Base-by-base conservation (phyloP, 2,888 invertebrate genomes). In the Scaptomyza polygonia region DNA sequence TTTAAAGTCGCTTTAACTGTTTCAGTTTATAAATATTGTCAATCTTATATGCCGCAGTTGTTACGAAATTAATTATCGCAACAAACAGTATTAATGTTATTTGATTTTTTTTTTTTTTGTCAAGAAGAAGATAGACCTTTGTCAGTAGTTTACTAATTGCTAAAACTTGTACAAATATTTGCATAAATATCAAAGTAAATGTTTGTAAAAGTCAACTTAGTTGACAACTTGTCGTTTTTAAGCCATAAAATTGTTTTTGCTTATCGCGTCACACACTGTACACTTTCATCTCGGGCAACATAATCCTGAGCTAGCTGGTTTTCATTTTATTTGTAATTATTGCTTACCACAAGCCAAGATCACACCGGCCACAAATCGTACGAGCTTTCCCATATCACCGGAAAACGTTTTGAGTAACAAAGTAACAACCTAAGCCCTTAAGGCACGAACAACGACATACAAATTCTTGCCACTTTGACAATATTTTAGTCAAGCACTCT, bases 341-440 rank as follows among this genome's bases (percentile, higher is more conserved):
- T 48, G 72, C 72, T 72, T 55, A 72, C 72, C 72, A 34, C 40
- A 66, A 34, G 52, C 14, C 58, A 66, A 66, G 42, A 77, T 59
- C 44, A 29, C 30, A 43, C 18, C 21, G 14, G 3, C 18, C 29
- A 34, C 36, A 39, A 16, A n/a, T 9, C 32, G 16, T 16, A 1
- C 30, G 4, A 27, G 39, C 7, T 44, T 47, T 77, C 66, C 52
- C 72, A 72, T 72, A 16, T 40, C 51, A 30, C 6, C 30, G 8
- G 27, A 34, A 42, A 29, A 5, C 8, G 34, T 16, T 32, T 9
- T 34, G 45, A 2, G 32, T 47, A 29, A 12, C 18, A 36, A 39
- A 32, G 7, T 16, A 18, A 12, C n/a, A 36, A 53, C 11, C 32
- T 34, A 53, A 68, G 27, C 42, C 47, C 62, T 61, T 42, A 69